Percentiles rank a stretch among this genome's conserved stretches.
Evolutionary conservation across 1,140 invertebrate genomes (phyloP).

Genomic region (Ptiloglossa arizonensis): DNA sequence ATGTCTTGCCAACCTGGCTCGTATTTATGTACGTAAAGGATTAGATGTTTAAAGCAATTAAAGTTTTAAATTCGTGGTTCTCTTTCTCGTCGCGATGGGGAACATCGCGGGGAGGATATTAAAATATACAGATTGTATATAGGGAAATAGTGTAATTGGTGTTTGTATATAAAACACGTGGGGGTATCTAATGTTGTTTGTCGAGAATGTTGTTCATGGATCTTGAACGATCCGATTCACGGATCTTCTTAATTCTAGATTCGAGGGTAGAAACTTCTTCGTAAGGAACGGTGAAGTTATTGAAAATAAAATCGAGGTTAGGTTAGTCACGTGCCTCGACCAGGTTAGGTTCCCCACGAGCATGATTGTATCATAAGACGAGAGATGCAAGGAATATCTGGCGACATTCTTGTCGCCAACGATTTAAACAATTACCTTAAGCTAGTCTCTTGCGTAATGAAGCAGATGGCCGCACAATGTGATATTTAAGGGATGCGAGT

Average conservation of each 20-base stretch:
- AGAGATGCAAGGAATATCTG: slow-evolving; percentile 31
- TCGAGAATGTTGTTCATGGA: background rate
- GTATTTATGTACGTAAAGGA: background rate
- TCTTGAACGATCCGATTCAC: no score
- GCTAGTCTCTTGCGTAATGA: slow-evolving; percentile 73
- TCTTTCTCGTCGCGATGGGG: background rate
- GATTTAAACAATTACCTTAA: slow-evolving; percentile 62
- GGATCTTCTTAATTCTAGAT: no score
- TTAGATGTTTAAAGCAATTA: no score
- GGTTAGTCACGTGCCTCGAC: no score
- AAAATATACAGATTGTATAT: slow-evolving; percentile 13
- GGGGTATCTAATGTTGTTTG: background rate
- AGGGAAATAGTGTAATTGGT: background rate
- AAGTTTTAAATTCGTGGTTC: no score
- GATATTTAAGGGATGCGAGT: slow-evolving; percentile 69
- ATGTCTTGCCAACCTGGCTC: background rate
- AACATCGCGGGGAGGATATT: no score
- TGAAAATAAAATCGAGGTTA: no score
- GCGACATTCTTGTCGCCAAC: slow-evolving; percentile 33
- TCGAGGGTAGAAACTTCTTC: background rate
- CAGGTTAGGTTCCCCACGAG: background rate
- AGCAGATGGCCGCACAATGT: slow-evolving; percentile 76
- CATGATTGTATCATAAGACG: slow-evolving; percentile 36
- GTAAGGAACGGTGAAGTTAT: no score
- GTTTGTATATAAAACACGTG: slow-evolving; percentile 15